Evolutionary conservation across 1,140 invertebrate genomes (phyloP), one percentile per base, ranked within the genome.

Genomic region (Bombus affinis): DNA sequence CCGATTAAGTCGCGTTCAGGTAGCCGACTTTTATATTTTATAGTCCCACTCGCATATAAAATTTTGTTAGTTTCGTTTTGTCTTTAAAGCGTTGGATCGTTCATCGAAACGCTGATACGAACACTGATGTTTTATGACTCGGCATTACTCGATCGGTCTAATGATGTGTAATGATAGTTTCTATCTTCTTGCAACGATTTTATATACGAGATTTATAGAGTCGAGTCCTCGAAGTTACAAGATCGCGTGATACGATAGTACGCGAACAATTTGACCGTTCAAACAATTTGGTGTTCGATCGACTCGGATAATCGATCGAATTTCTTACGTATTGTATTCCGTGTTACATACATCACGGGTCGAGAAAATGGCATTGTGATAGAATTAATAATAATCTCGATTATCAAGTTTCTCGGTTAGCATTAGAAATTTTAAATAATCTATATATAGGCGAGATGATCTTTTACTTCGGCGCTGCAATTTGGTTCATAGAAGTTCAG

Each of bases 401-500:
- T 75, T 79, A 85, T 88, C 81, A 53, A 84, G 59, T 87, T 84
- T 87, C 70, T 25, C n/a, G 18, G 39, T 35, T 79, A 44, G 62
- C 39, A 79, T 83, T 65, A 42, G 62, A 37, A 3, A 42, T 76
- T 53, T 53, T 37, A 18, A 57, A 42, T 25, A 35, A 53, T 6
- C 28, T 77, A 53, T 57, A 42, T 25, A 57, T 65, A 65, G 81
- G 13, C 9, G 32, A 12, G 15, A 12, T 22, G 44, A 75, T 68
- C 25, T 89, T 84, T 80, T 25, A 28, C 15, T 39, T 47, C 0
- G 47, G 37, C 28, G 73, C 62, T 90, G 66, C 35, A 85, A 81
- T 90, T 91, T 57, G 53, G 70, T 83, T 89, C 77, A 68, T 68
- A 81, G 76, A 89, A 85, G 68, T 71, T 66, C 37, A 68, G 78